A percentile compares a stretch with the other conserved stretches of the same genome.
Evolutionary conservation across 2,888 invertebrate species (phyloP).

Genomic region (Patella depressa): DNA sequence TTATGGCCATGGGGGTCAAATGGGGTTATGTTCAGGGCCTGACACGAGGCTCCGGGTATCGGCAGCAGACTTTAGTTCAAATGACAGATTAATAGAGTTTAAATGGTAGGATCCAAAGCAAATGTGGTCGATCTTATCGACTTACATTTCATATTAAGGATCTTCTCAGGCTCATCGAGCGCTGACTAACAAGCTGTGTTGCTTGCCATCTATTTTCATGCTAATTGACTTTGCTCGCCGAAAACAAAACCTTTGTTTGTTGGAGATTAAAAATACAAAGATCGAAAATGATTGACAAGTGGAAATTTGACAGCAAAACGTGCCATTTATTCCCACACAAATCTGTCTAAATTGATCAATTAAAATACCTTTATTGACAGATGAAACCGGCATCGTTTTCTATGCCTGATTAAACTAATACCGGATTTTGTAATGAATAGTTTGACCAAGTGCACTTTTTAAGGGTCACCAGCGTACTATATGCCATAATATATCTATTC

Average conservation of each 20-base stretch:
- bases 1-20: not conserved
- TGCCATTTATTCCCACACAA: slow-evolving; percentile 1
- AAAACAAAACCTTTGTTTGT: slow-evolving; percentile 2
- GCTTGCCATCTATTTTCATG: slow-evolving; percentile 9
- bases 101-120: not conserved
- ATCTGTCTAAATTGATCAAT: slow-evolving; percentile 6
- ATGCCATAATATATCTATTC: too few species aligned
- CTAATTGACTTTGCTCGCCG: not conserved
- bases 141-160: slow-evolving; percentile 9
- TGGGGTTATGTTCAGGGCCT: not conserved
- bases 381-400: not conserved
- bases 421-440: too few species aligned
- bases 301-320: slow-evolving; percentile 11
- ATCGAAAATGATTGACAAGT: slow-evolving; percentile 10
- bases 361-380: not conserved
- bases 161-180: not conserved
- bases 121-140: not conserved
- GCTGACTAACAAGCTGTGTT: not conserved
- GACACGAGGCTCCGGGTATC: not conserved
- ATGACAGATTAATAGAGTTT: not conserved
- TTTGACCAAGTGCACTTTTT: too few species aligned
- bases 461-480: too few species aligned
- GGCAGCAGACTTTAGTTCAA: not conserved
- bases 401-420: too few species aligned
- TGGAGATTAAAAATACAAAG: slow-evolving; percentile 5